Conservation (phyloP, 2,888 invertebrate genomes). For the Apodemia zela region DNA sequence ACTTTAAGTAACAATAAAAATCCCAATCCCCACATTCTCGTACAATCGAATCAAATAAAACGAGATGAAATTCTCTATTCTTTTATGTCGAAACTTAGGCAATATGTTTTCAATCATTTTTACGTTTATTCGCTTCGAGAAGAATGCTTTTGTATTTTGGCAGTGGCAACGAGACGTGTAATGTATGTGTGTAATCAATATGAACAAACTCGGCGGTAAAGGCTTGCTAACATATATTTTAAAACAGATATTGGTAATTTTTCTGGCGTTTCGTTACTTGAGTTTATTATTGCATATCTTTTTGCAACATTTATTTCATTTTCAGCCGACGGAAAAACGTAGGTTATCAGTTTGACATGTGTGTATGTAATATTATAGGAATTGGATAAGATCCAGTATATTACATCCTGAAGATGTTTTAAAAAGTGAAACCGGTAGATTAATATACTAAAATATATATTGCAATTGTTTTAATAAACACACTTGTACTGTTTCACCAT, state of each 20-base stretch:
- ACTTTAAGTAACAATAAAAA: conserved; percentile 14
- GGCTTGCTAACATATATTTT: not conserved
- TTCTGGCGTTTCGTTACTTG: not conserved
- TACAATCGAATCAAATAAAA: conserved; percentile 14
- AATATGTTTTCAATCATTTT: conserved; percentile 14
- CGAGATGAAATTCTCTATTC: conserved; percentile 14
- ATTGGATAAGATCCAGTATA: too few relatives aligned
- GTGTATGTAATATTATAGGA: too few relatives aligned
- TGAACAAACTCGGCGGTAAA: not conserved
- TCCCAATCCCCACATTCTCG: not conserved
- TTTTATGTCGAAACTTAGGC: conserved; percentile 14
- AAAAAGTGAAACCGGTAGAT: too few relatives aligned
- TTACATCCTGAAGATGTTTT: too few relatives aligned
- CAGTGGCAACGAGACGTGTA: conserved; percentile 7
- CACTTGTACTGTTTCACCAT: too few relatives aligned
- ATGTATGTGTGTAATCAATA: conserved; percentile 11
- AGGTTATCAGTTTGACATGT: too few relatives aligned
- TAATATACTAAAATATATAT: too few relatives aligned
- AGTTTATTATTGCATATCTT: not conserved
- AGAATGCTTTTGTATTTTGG: conserved; percentile 11
- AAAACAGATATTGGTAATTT: not conserved
- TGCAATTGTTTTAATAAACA: too few relatives aligned
- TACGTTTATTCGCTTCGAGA: conserved; percentile 6
- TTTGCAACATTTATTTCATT: too few relatives aligned
- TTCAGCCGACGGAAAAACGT: too few relatives aligned